Conservation (phyloP, 1,140 invertebrate species). For the Anastrepha obliqua region DNA sequence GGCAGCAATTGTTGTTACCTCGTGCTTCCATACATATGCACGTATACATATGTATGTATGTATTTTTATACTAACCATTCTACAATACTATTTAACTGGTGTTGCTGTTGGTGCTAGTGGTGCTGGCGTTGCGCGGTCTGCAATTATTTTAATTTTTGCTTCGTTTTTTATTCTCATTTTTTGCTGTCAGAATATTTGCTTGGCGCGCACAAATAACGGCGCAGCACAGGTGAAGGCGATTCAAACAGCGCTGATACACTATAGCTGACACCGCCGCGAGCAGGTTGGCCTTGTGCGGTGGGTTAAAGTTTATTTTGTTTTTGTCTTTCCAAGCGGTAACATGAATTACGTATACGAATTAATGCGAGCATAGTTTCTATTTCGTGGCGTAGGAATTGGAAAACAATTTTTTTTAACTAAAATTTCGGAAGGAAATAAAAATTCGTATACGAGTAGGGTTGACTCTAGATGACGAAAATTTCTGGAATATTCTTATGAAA, state of each 20-base stretch:
- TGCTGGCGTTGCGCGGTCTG: neutral
- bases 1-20: neutral
- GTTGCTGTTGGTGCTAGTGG: neutral
- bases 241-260: conserved; percentile 30
- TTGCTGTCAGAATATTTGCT: conserved; percentile 50
- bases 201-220: conserved; percentile 46
- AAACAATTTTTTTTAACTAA: neutral
- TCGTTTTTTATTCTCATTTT: conserved; percentile 33
- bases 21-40: neutral
- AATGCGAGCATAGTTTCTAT: neutral
- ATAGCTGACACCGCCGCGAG: conserved; percentile 34
- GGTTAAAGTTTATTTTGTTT: conserved; percentile 27
- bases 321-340: neutral
- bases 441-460: too few species aligned
- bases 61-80: conserved; percentile 18
- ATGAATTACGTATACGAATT: neutral
- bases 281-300: conserved; percentile 44
- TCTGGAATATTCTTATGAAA: too few species aligned
- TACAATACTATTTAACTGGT: conserved; percentile 3
- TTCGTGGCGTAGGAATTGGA: neutral
- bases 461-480: too few species aligned
- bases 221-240: conserved; percentile 50
- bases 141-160: conserved; percentile 40
- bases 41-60: neutral
- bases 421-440: neutral